A percentile compares a stretch with the other conserved stretches of the same genome.
Conservation (phyloP, 1,140 invertebrate species). For the Bombus fervidus region DNA sequence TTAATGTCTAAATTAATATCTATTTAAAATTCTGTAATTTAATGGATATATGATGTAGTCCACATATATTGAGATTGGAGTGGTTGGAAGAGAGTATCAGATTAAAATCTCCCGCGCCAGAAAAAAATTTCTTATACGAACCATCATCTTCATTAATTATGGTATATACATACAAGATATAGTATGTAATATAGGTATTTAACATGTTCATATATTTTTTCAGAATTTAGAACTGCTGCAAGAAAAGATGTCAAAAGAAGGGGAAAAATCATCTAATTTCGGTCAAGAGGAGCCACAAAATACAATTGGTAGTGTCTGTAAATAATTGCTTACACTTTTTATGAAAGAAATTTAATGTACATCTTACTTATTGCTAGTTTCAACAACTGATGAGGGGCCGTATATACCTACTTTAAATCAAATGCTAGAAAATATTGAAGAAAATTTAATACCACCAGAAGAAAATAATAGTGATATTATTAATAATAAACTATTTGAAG, state of each 20-base stretch:
- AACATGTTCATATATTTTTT: constrained; percentile 35
- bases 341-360: not conserved
- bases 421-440: fast-evolving
- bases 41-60: constrained; percentile 79
- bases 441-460: not conserved
- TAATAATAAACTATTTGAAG: constrained; percentile 65
- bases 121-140: constrained; percentile 82
- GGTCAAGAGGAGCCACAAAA: constrained; percentile 72
- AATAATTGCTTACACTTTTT: not conserved
- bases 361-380: constrained; percentile 10
- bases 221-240: constrained; percentile 79
- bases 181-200: not conserved
- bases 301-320: constrained; percentile 39
- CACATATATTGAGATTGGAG: constrained; percentile 86
- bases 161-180: constrained; percentile 66
- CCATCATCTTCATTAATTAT: constrained; percentile 85
- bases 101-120: constrained; percentile 83
- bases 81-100: constrained; percentile 91
- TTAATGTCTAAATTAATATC: not conserved
- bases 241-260: constrained; percentile 51
- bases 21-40: constrained; percentile 25
- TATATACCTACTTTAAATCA: not conserved
- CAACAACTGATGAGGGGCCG: constrained; percentile 40
- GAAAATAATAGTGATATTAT: not conserved
- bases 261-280: constrained; percentile 65